Evolutionary conservation across 2,888 invertebrate species (phyloP), one percentile per base, ranked within the genome.

Genomic region (Watsonalla cultraria): DNA sequence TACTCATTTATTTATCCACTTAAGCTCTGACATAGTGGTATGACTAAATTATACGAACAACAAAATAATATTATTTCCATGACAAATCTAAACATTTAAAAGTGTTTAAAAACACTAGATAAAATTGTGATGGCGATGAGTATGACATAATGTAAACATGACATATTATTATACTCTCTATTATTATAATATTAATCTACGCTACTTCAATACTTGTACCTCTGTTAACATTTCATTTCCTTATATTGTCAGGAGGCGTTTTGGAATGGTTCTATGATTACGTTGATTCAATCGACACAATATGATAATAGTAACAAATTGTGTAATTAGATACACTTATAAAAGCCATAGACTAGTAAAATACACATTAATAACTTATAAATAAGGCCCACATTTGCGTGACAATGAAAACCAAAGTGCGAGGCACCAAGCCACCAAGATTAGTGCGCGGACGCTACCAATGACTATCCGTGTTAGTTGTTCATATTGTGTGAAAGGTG

Each of bases 1-100:
- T 82, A 85, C 76, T 82, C 80, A 74, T 89, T 89, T 88, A 89
- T 89, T 89, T 80, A 60, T 74, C 72, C 75, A 72, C 73, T 74
- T 76, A 80, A 80, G 78, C 80, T 78, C 76, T 74, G 74, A 80
- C 76, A 78, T 76, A 77, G 68, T 65, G 62, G 58, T 65, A 70
- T 61, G 74, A 80, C 76, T 74, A 70, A 68, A 76, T 74, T 70
- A 76, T 68, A 78, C 72, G 68, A 72, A 72, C 74, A 79, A 76
- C 70, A 77, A 64, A 76, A 68, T 65, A 59, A 56, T 56, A 34
- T 52, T 46, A 35, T 6, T 50, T 50, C 39, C 46, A 45, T 53
- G 53, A 53, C 53, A 53, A 39, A 49, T 53, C 37, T 46, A 51
- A 50, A 53, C 46, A 55, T 53, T 47, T 14, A 50, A 39, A 15